Percentiles rank a stretch among this genome's conserved stretches.
Evolutionary conservation across 2,888 invertebrate species (phyloP).

Genomic region (Scotopteryx bipunctaria): DNA sequence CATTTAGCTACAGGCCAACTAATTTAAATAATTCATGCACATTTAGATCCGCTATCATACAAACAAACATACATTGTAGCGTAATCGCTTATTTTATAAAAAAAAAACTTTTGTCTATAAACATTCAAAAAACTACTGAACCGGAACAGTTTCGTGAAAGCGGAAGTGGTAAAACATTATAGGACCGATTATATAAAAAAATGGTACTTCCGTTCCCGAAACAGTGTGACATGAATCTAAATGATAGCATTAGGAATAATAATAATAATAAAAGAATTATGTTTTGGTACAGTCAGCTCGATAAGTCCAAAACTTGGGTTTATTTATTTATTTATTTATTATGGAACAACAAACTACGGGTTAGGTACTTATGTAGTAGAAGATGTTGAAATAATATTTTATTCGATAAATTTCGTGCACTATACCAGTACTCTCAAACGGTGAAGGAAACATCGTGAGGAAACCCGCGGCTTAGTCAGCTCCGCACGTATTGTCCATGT

Average conservation of each 20-base stretch:
- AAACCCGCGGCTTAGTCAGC: no score
- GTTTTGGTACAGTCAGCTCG: slow-evolving; percentile 45
- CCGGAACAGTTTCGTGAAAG: slow-evolving; percentile 52
- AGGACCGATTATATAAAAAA: slow-evolving; percentile 57
- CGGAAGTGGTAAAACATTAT: slow-evolving; percentile 69
- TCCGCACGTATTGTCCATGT: no score
- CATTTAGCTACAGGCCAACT: slow-evolving; percentile 28
- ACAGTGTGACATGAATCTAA: slow-evolving; percentile 70
- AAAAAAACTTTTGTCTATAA: slow-evolving; percentile 47
- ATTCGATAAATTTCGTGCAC: no score
- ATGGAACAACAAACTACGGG: no score
- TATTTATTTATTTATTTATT: no score
- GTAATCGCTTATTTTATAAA: slow-evolving; percentile 57
- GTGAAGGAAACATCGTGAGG: no score
- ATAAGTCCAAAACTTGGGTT: no score
- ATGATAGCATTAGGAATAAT: no score
- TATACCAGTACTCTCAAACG: no score
- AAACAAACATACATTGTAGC: slow-evolving; percentile 33
- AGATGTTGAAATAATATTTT: no score
- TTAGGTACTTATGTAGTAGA: no score
- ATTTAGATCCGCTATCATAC: slow-evolving; percentile 40
- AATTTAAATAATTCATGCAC: slow-evolving; percentile 51
- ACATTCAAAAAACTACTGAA: slow-evolving; percentile 40
- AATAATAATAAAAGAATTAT: no score
- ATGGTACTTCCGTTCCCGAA: slow-evolving; percentile 64